These are phyloP conservation scores for Barbus barbus DNA, from an alignment of 2,113 vertebrate species.

Conservation along the genomic window DNA sequence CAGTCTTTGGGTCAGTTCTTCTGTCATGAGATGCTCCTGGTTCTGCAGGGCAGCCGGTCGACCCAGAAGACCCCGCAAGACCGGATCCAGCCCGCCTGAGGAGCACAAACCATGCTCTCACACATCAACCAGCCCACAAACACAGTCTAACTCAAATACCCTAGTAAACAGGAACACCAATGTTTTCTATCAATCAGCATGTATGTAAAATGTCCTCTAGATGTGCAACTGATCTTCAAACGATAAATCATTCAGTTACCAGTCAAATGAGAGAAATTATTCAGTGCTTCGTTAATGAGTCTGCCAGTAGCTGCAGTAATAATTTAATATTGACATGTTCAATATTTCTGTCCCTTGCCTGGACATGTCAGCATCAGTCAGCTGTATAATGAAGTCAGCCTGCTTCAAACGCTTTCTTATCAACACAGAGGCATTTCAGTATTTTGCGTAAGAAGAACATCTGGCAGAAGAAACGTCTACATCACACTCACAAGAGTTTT, in stretches of 20 bases:
- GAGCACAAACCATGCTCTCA: too few species aligned
- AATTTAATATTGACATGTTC: slow-evolving; percentile 42
- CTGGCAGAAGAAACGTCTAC: neutral
- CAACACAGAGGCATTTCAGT: neutral
- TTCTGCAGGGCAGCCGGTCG: slow-evolving; percentile 75
- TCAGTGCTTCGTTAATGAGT: slow-evolving; percentile 44
- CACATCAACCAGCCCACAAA: neutral
- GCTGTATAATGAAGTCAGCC: neutral
- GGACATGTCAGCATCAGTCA: slow-evolving; percentile 19
- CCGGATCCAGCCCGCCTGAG: slow-evolving; percentile 88
- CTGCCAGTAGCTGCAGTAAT: slow-evolving; percentile 35
- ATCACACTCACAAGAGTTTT: neutral
- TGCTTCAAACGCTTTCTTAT: too few species aligned
- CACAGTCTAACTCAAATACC: neutral
- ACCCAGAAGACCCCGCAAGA: slow-evolving; percentile 87
- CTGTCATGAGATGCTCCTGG: slow-evolving; percentile 78
- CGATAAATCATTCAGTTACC: slow-evolving; percentile 5
- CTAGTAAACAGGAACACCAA: neutral
- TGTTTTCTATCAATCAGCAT: neutral
- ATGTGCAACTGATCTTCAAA: neutral
- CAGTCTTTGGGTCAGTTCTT: slow-evolving; percentile 85
- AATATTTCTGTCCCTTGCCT: slow-evolving; percentile 26
- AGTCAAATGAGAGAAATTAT: neutral
- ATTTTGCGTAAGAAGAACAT: neutral
- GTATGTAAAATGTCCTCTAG: slow-evolving; percentile 17